Conservation (phyloP, 2,113 vertebrate genomes). For the Montifringilla adamsi region DNA sequence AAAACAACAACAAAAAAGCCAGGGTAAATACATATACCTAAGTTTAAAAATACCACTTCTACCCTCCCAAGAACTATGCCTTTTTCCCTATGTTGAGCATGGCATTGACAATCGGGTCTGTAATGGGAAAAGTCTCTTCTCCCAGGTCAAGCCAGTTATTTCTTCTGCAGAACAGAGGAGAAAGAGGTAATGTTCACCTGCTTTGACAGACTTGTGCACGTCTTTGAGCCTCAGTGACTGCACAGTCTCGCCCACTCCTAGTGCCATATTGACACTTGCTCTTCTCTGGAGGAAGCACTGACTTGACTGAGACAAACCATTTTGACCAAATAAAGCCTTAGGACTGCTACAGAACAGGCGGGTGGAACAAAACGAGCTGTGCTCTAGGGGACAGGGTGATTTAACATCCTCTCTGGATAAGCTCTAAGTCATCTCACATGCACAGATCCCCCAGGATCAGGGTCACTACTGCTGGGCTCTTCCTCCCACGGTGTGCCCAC, state of each 20-base stretch:
- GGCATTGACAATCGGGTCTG: neutral
- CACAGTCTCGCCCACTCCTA: neutral
- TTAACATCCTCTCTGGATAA: neutral
- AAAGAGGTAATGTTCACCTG: neutral
- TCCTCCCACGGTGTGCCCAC: neutral
- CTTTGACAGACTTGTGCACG: neutral
- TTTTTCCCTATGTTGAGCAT: accelerated
- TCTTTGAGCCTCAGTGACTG: neutral
- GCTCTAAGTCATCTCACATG: neutral
- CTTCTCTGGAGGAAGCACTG: neutral
- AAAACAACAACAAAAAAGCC: neutral
- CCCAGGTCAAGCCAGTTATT: neutral
- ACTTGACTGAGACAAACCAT: neutral
- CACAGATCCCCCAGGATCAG: neutral
- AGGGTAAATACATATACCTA: neutral
- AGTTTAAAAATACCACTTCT: neutral
- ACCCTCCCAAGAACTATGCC: neutral
- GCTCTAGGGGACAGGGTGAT: neutral
- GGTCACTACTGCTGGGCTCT: neutral
- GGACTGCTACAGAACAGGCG: accelerated
- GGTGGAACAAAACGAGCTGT: neutral
- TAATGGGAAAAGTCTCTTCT: neutral
- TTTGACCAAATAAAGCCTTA: neutral
- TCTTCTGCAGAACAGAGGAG: neutral
- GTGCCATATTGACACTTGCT: accelerated